A percentile compares a stretch with the other conserved stretches of the same genome.
Conservation (phyloP, 2,113 vertebrate species). For the Pimephales promelas region DNA sequence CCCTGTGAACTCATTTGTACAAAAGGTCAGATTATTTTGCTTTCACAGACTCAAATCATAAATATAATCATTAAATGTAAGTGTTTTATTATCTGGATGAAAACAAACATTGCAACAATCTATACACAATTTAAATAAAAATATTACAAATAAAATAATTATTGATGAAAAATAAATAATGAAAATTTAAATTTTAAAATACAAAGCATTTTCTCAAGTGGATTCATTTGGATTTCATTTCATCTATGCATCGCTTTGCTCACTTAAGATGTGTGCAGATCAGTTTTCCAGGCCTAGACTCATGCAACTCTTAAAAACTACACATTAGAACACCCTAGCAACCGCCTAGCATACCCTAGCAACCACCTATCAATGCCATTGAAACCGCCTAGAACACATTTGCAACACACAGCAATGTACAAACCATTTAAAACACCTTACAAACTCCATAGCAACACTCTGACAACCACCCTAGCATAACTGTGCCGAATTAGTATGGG, state of each 20-base stretch:
- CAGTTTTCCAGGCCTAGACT: not conserved
- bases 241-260: too few species aligned
- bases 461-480: too few species aligned
- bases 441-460: not conserved
- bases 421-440: not conserved
- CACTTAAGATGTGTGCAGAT: not conserved
- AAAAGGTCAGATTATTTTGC: not conserved
- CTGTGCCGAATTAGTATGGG: not conserved
- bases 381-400: not conserved
- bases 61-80: not conserved
- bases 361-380: not conserved
- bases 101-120: too few species aligned
- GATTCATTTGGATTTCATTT: too few species aligned
- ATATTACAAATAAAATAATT: too few species aligned
- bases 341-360: not conserved
- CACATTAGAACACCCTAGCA: not conserved
- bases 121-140: too few species aligned
- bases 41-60: not conserved
- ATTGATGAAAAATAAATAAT: too few species aligned
- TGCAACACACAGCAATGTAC: not conserved
- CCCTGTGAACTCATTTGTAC: not conserved
- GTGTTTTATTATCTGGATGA: not conserved
- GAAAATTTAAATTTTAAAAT: too few species aligned
- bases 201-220: too few species aligned
- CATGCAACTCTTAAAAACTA: not conserved